Evolutionary conservation across 1,140 invertebrate species (phyloP).

Genomic region (Drosophila virilis): DNA sequence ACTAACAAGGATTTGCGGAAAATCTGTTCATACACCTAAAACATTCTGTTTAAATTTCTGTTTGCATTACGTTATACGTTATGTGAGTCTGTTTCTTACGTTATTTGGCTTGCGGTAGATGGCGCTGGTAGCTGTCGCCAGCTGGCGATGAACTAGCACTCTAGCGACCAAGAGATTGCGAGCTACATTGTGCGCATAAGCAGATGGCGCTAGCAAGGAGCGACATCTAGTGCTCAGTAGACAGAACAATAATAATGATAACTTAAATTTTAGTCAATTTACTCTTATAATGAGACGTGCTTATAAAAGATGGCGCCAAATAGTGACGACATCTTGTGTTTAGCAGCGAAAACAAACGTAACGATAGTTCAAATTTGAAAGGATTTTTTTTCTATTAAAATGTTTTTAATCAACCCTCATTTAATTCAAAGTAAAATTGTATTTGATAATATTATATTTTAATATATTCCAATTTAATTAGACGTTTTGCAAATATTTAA

Average conservation of each 20-base stretch:
- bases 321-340: no score
- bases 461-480: no score
- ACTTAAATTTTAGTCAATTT: constrained; percentile 1
- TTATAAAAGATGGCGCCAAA: no score
- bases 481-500: no score
- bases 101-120: background rate
- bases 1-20: constrained; percentile 21
- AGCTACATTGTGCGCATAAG: background rate
- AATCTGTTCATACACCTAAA: constrained; percentile 44
- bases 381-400: no score
- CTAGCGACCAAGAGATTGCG: background rate
- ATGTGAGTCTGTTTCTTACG: background rate
- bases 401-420: no score
- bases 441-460: no score
- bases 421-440: no score
- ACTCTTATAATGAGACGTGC: no score
- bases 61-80: constrained; percentile 10
- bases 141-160: constrained; percentile 13
- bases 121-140: background rate
- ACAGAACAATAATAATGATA: background rate
- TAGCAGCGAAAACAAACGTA: no score
- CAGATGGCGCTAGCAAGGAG: constrained; percentile 15
- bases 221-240: background rate
- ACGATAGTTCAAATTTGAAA: no score
- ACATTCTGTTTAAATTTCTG: constrained; percentile 3